Conservation (phyloP, 2,797 vertebrate genomes). For the Holocentrus rufus region DNA sequence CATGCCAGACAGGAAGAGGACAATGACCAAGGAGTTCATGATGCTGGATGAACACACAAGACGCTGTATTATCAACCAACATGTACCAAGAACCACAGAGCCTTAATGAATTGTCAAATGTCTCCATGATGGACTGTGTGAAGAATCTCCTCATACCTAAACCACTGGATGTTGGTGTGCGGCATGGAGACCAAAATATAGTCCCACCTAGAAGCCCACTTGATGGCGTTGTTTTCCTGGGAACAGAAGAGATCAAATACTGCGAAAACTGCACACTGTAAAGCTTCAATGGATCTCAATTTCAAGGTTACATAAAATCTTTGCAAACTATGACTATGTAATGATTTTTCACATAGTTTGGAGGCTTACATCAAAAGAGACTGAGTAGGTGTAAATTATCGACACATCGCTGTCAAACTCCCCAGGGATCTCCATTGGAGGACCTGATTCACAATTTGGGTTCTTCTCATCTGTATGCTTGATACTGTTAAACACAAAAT, state of each 20-base stretch:
- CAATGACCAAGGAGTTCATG: constrained; percentile 93
- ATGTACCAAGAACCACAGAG: background rate
- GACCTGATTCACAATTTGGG: constrained; percentile 77
- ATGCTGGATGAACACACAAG: constrained; percentile 79
- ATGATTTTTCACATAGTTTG: background rate
- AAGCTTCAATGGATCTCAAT: background rate
- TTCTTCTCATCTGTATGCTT: constrained; percentile 81
- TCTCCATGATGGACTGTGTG: background rate
- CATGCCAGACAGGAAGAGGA: constrained; percentile 93
- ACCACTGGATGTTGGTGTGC: constrained; percentile 93
- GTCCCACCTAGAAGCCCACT: constrained; percentile 93
- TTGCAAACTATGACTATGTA: background rate
- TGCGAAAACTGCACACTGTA: background rate
- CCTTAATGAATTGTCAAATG: background rate
- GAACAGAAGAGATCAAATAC: constrained; percentile 23
- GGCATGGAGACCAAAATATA: constrained; percentile 93
- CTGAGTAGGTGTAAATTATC: constrained; percentile 88
- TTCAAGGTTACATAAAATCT: background rate
- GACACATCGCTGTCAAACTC: constrained; percentile 79
- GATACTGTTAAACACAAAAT: constrained; percentile 78
- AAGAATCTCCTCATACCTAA: constrained; percentile 82
- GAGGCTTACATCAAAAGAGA: constrained; percentile 85
- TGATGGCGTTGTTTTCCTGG: constrained; percentile 86
- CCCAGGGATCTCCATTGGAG: constrained; percentile 87
- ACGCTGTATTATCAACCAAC: background rate